Base-by-base conservation (phyloP, 1,140 invertebrate species). In the Drosophila carrolli region DNA sequence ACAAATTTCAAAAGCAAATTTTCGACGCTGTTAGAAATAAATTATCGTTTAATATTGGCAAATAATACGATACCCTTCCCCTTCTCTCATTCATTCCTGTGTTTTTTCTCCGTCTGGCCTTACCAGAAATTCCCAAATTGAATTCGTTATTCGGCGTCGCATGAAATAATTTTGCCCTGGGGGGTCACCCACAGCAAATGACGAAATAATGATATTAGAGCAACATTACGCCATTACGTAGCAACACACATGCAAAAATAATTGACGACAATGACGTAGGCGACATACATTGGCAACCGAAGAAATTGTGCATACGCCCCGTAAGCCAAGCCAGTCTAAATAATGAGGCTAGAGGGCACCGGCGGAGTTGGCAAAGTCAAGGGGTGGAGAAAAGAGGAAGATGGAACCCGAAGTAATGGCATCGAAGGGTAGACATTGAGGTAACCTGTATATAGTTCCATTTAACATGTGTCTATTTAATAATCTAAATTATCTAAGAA, bases 21-120 rank as follows among this genome's bases (percentile, higher is more conserved):
- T 29, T 58, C 43, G 51, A 23, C 35, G 40, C 41, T 76, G 61
- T 76, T 63, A 71, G 77, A 89, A 89, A 89, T 89, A 89, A 89
- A 89, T 89, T 89, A 89, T 89, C 84, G 77, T 82, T 81, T 89
- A 89, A 84, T 89, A 89, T 89, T 72, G 84, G 84, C 73, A 89
- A 89, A 89, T 89, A 74, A 89, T 89, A 78, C 67, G 76, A 53
- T 61, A 40, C 50, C 43, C 62, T 62, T 55, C 9, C 9, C 29
- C 40, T 16, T 51, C 38, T 61, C 19, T 16, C 40, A 14, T 40
- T 6, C 41, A 48, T 58, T 44, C 16, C 19, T 57, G 41, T 43
- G 43, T 51, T 65, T 57, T 63, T 32, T 40, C 23, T n/a, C 38
- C 38, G 38, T 40, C 38, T 40, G 23, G 40, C 65, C 41, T 48